These are phyloP conservation scores for Apamea epomidion DNA, from an alignment of 2,888 invertebrate species.

Conservation along the genomic window DNA sequence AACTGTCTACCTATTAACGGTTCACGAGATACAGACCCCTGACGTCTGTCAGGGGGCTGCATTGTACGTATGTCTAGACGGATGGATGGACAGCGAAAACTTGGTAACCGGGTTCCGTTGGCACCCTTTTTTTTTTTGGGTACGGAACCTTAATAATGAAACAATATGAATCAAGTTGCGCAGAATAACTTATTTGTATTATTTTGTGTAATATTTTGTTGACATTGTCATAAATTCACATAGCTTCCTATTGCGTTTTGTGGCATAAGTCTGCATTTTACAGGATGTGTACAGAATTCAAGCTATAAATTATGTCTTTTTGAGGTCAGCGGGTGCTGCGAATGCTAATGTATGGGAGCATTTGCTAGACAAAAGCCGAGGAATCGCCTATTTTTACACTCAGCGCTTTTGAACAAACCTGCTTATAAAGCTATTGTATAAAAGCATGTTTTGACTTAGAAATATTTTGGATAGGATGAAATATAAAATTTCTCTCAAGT, in stretches of 20 bases:
- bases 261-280: conserved; percentile 32
- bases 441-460: conserved; percentile 17
- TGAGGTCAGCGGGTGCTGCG: conserved; percentile 45
- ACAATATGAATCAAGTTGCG: too few species aligned
- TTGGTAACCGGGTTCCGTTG: not conserved
- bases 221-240: not conserved
- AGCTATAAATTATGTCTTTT: conserved; percentile 50
- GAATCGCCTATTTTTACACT: conserved; percentile 37
- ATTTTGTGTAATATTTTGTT: conserved; percentile 1
- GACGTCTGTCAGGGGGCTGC: not conserved
- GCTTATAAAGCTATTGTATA: not conserved
- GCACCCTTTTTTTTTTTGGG: not conserved
- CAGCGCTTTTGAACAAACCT: conserved; percentile 13
- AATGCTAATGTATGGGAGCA: conserved; percentile 49
- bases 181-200: not conserved
- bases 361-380: conserved; percentile 46
- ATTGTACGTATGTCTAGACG: not conserved
- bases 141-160: not conserved
- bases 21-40: not conserved
- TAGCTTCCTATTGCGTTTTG: conserved; percentile 14
- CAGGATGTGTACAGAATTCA: conserved; percentile 36
- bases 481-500: not conserved
- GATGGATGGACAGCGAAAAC: not conserved
- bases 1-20: not conserved
- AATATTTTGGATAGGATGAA: not conserved